Base-by-base conservation (phyloP, 2,888 invertebrate genomes). In the Unio pictorum region DNA sequence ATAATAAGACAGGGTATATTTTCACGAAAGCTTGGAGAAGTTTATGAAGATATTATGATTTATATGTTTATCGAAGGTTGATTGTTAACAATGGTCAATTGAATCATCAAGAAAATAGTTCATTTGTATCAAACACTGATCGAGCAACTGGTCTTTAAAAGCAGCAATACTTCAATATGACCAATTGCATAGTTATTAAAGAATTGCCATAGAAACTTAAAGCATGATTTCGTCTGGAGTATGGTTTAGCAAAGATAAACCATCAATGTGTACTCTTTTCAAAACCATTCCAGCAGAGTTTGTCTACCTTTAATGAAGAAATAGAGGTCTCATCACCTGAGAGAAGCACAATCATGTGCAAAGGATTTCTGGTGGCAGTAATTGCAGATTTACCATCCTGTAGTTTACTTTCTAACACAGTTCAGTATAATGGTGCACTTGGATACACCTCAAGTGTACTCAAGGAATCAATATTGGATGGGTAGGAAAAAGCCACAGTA, bases 31-130 rank as follows among this genome's bases (percentile, higher is more conserved):
- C 30, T 55, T 15, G 56, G 6, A 34, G 64, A 65, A 28, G 30
- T 11, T 11, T 71, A 56, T 67, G 60, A 64, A 59, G 72, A 69
- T 62, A 72, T 72, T 72, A 72, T 66, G 72, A 69, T 72, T 3
- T 1, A 30, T 4, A 5, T 30, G 30, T 30, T 30, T 30, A 30
- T 30, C 30, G 5, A 30, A 30, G 5, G 30, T 30, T 30, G 5
- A 4, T 30, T 30, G 30, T 30, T 30, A 30, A 30, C 30, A 30
- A 30, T 30, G 30, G 30, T 30, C 30, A 3, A 30, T 30, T 30
- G 30, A 30, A 5, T 30, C 30, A 30, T 30, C 30, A n/a, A n/a
- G n/a, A n/a, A n/a, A n/a, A n/a, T n/a, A n/a, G n/a, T n/a, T n/a
- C n/a, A n/a, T n/a, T n/a, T n/a, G n/a, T n/a, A n/a, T n/a, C n/a